These are phyloP conservation scores for Cyanoderma ruficeps DNA, from an alignment of 2,113 vertebrate species.

Conservation along the genomic window DNA sequence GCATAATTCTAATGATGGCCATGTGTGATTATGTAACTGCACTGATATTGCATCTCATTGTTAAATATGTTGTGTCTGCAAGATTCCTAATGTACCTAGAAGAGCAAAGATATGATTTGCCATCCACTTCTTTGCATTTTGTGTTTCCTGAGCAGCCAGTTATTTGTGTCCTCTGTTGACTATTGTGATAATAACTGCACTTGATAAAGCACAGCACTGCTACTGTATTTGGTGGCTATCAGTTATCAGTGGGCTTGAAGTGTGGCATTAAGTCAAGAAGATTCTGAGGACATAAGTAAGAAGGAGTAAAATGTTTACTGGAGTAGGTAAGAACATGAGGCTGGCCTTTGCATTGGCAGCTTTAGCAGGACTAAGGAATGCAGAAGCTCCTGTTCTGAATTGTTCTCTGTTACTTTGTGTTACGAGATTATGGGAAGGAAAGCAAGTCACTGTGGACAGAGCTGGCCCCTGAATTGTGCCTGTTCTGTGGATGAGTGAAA, in stretches of 20 bases:
- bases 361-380: background rate
- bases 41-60: background rate
- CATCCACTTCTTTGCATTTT: background rate
- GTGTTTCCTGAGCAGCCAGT: background rate
- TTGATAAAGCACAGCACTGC: background rate
- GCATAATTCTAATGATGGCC: background rate
- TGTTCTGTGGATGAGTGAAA: background rate
- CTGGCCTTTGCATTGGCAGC: background rate
- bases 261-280: background rate
- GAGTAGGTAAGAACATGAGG: background rate
- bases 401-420: background rate
- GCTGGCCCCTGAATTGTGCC: background rate
- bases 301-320: background rate
- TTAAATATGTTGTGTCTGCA: background rate
- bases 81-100: background rate
- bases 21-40: background rate
- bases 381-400: background rate
- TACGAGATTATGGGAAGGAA: background rate
- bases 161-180: background rate
- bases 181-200: background rate
- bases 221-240: background rate
- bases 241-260: background rate
- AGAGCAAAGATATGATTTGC: background rate
- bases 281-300: rapidly evolving
- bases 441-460: background rate